Base-by-base conservation (phyloP, 2,113 vertebrate genomes). In the Circaetus gallicus region DNA sequence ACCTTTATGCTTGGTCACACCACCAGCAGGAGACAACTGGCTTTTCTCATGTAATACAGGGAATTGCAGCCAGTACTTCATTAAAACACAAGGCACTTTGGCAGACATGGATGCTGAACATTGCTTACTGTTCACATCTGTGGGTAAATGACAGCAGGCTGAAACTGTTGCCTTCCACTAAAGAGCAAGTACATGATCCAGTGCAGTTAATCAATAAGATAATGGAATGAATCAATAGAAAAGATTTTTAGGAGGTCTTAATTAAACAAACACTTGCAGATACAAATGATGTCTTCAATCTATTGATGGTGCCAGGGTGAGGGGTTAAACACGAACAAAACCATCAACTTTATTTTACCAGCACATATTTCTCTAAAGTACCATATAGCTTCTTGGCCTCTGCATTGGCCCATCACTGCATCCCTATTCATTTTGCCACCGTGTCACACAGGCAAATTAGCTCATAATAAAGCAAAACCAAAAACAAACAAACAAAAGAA, bases 241-340 rank as follows among this genome's bases (percentile, higher is more conserved):
- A 99, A 98, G 99, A 99, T 99, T 99, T 99, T 98, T 98, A 98
- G 98, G 98, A 99, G 98, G 98, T 99, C 99, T 99, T 99, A 99
- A 99, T 99, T 99, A 99, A 99, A 99, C 98, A 98, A 99, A 99
- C 98, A 99, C 99, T 99, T 98, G 98, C 98, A 99, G 98, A 99
- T 99, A 99, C 98, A 99, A 99, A 99, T 98, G 98, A 99, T 99
- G 98, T 99, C 98, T 99, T 98, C 98, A 98, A 98, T 99, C 98
- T 99, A 99, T 99, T 98, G 98, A 99, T 98, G 97, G 98, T 97
- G 95, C 94, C 97, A 96, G 97, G 98, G 98, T 98, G 98, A 98
- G 93, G 98, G 98, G 98, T 98, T 98, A 98, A 98, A 98, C 96
- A 97, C 38, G 90, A 97, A 98, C 98, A 98, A 98, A 98, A 98